Base-by-base conservation (phyloP, 1,140 invertebrate genomes). In the Drosophila repletoides region DNA sequence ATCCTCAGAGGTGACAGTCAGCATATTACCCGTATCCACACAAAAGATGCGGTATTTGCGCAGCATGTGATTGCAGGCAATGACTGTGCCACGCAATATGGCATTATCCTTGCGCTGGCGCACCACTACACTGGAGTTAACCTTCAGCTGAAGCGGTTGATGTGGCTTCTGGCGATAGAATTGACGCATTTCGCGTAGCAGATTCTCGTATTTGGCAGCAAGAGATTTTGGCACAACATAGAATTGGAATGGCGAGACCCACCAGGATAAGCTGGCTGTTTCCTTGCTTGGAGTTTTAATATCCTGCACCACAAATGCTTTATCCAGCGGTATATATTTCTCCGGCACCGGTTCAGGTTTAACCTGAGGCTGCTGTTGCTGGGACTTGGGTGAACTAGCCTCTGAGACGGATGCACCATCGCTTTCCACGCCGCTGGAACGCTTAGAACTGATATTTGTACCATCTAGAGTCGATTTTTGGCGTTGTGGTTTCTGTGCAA, bases 1-100 rank as follows among this genome's bases (percentile, higher is more conserved):
- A 72, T 95, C 92, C 46, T 89, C 91, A 0, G 89, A 86, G 24
- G 92, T 90, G 0, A 95, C 93, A 0, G 92, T 87, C 19, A 92
- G 92, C 19, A 91, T 91, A 80, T 96, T 96, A 22, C 95, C 95
- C 74, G 94, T 95, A 90, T 96, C 95, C 1, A 96, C 91, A 60
- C 94, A 95, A 21, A 92, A 92, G 0, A 96, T 93, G 24, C 92
- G 91, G 72, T 93, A 93, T 59, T 92, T 92, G 5, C 91, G 91
- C 19, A 90, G 88, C 55, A 92, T 91, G 10, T 86, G 84, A 60
- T 92, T 92, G 1, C 91, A 79, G 15, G 93, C 92, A 5, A 93
- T 67, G 1, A 96, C 89, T 46, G 92, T 91, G 1, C 94, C 95
- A 31, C 95, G 90, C 88, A 95, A 94, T 3, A 95, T 89, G 6